Base-by-base conservation (phyloP, 1,140 invertebrate genomes). In the Cherax quadricarinatus region DNA sequence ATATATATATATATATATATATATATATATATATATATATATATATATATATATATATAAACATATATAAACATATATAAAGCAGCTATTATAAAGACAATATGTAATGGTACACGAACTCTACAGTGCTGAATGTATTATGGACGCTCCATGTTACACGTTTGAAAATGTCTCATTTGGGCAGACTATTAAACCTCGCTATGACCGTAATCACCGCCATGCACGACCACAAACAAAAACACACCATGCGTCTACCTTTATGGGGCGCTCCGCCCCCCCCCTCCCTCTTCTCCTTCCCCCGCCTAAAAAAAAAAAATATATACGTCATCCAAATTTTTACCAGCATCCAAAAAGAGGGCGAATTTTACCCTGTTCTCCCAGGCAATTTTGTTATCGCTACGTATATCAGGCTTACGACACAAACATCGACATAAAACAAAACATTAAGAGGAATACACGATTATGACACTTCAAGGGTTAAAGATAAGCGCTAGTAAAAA, bases 401-500 rank as follows among this genome's bases (percentile, higher is more conserved):
- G 82, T 84, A 90, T 75, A 90, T 90, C 88, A 83, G 66, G 88
- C 88, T 90, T 90, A 90, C 82, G 88, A 83, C 88, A 83, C 88
- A 84, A 84, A 90, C 88, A 90, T 73, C 51, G 51, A 53, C 81
- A 90, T 90, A 90, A 90, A 90, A 90, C 88, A 90, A 90, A 90
- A 90, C 88, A 90, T 90, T 90, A 83, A 83, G 88, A 90, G 88
- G 81, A 90, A 90, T 62, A 85, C 88, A 85, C 88, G 88, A 90
- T 90, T 90, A 90, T 90, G 82, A 90, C 88, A 90, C 88, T 90
- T 84, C 88, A 90, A 88, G 86, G 80, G 80, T 49, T 85, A 90
- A 90, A 90, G 88, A 90, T 85, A 90, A 90, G 88, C 81, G 88
- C 70, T 48, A 66, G 88, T 90, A 90, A 90, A 90, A 85, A 90